These are phyloP conservation scores for Condylostylus longicornis DNA, from an alignment of 1,140 invertebrate species.

Conservation along the genomic window DNA sequence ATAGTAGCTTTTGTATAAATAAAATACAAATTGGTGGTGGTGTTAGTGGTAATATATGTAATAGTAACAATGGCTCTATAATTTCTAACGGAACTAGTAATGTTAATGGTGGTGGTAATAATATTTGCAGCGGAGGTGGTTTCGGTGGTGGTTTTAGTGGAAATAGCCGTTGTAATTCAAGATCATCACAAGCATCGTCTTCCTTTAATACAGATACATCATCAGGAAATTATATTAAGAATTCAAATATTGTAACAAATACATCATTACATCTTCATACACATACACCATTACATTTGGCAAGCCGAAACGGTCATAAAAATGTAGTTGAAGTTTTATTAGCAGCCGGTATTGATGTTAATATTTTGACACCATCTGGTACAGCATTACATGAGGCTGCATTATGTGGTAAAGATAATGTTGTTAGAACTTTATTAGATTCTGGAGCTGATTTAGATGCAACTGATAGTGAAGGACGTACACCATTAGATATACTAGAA, in stretches of 20 bases:
- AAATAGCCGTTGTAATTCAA: conserved; percentile 5
- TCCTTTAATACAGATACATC: no score
- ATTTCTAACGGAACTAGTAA: no score
- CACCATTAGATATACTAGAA: conserved; percentile 72
- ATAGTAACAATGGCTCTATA: neutral
- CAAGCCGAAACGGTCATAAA: conserved; percentile 77
- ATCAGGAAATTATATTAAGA: no score
- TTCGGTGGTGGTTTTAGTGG: neutral
- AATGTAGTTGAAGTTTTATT: conserved; percentile 71
- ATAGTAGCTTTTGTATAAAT: no score
- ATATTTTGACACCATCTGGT: conserved; percentile 71
- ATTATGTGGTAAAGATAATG: conserved; percentile 81
- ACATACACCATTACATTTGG: conserved; percentile 84
- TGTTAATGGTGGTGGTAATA: conserved; percentile 5
- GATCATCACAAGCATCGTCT: conserved; percentile 18
- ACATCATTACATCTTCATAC: conserved; percentile 37
- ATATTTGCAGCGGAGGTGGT: conserved; percentile 10
- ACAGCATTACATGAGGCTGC: conserved; percentile 91
- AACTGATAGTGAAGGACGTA: conserved; percentile 61
- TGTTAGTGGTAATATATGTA: neutral
- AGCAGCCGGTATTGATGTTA: conserved; percentile 74
- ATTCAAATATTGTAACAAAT: neutral
- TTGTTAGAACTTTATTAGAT: conserved; percentile 68
- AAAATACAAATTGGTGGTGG: conserved; percentile 11
- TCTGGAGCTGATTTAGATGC: conserved; percentile 68